Evolutionary conservation across 1,140 invertebrate genomes (phyloP).

Genomic region (Papilio dardanus): DNA sequence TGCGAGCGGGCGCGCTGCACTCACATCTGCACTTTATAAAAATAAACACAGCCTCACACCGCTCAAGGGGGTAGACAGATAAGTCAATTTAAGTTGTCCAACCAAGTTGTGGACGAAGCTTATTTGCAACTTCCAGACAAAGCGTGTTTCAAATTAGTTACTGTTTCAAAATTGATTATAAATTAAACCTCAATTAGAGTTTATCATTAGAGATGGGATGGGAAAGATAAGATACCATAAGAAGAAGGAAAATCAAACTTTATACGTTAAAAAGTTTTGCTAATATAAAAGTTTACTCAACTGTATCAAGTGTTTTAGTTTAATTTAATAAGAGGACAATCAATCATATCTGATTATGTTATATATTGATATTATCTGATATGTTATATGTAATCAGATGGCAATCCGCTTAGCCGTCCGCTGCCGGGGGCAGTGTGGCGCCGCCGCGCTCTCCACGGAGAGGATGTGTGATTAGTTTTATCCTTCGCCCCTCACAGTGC

Average conservation of each 20-base stretch:
- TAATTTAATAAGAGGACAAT: not conserved
- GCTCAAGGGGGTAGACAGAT: not conserved
- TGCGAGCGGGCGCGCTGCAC: slow-evolving; percentile 36
- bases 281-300: not conserved
- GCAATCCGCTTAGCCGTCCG: slow-evolving; percentile 30
- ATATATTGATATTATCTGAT: too few relatives aligned
- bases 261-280: not conserved
- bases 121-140: not conserved
- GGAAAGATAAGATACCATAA: too few relatives aligned
- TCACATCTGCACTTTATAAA: not conserved
- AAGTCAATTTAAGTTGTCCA: not conserved
- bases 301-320: not conserved
- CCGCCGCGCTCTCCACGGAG: slow-evolving; percentile 51
- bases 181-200: too few relatives aligned
- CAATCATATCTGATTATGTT: too few relatives aligned
- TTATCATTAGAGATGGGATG: too few relatives aligned
- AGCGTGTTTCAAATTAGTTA: not conserved
- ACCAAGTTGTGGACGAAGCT: not conserved
- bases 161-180: not conserved
- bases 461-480: slow-evolving; percentile 80
- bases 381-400: slow-evolving; percentile 7
- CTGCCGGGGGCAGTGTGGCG: slow-evolving; percentile 40
- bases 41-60: not conserved
- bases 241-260: too few relatives aligned
- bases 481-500: slow-evolving; percentile 62